These are phyloP conservation scores for Prunella himalayana DNA, from an alignment of 2,113 vertebrate genomes.

Conservation along the genomic window DNA sequence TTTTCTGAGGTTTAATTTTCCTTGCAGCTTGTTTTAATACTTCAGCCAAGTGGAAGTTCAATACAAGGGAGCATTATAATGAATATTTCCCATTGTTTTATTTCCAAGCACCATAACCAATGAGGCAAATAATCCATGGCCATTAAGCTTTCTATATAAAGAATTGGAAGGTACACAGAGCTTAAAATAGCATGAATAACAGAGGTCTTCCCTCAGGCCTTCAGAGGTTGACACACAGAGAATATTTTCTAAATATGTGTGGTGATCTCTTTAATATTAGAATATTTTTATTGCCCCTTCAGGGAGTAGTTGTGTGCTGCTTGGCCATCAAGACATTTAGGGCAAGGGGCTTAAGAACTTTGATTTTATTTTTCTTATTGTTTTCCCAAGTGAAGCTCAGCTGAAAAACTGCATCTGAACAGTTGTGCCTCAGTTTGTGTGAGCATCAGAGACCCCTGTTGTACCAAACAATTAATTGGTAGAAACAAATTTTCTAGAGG, in stretches of 20 bases:
- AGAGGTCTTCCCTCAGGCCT: slow-evolving; percentile 30
- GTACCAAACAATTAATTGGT: background rate
- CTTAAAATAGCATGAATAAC: slow-evolving; percentile 24
- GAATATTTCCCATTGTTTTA: slow-evolving; percentile 62
- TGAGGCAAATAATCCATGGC: slow-evolving; percentile 74
- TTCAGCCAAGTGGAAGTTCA: slow-evolving; percentile 58
- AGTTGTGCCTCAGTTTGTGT: background rate
- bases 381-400: background rate
- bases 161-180: slow-evolving; percentile 54
- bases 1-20: slow-evolving; percentile 59
- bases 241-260: background rate
- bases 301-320: background rate
- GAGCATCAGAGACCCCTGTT: background rate
- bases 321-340: slow-evolving; percentile 13
- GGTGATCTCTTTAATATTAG: background rate
- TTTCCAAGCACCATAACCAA: slow-evolving; percentile 65
- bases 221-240: background rate
- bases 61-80: slow-evolving; percentile 35
- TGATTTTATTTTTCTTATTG: background rate
- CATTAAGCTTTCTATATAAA: slow-evolving; percentile 70
- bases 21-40: slow-evolving; percentile 68
- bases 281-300: slow-evolving; percentile 26
- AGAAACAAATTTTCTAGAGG: background rate
- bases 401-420: background rate
- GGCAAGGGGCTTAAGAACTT: background rate